phyloP scores from a whole-genome alignment of 92 coral and sea anemone genomes.

The Umimayanthus chanpuru region DNA sequence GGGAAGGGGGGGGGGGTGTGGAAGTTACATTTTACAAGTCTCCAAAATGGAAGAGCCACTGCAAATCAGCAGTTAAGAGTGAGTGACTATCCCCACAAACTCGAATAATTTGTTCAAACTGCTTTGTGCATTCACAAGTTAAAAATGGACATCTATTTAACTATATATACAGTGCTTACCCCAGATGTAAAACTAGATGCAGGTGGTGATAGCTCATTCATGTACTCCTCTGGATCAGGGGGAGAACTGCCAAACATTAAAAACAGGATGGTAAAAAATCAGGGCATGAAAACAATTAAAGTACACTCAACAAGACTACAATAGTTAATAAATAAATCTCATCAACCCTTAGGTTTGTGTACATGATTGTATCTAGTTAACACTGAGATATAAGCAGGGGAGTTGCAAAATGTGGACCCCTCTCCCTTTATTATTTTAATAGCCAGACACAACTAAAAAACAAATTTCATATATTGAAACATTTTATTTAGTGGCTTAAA shows the following conservation, averaged over 20 bases:
- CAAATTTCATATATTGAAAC: too few species aligned
- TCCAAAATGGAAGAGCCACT: too few species aligned
- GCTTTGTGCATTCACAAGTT: background rate
- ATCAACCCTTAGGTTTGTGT: background rate
- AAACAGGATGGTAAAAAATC: background rate
- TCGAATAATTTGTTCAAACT: too few species aligned
- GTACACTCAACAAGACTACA: background rate
- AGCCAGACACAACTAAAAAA: too few species aligned
- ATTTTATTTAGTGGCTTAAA: too few species aligned
- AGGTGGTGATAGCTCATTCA: constrained; percentile 22
- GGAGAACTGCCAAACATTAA: constrained; percentile 54
- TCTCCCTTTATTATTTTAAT: too few species aligned
- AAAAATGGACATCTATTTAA: background rate
- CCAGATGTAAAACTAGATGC: constrained; percentile 57
- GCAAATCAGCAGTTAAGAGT: too few species aligned
- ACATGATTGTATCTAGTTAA: background rate
- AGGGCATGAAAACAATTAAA: background rate
- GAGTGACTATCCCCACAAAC: too few species aligned
- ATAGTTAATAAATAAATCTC: background rate
- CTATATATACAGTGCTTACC: constrained; percentile 38
- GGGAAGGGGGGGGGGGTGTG: too few species aligned
- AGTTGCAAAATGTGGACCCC: too few species aligned
- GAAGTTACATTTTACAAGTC: too few species aligned
- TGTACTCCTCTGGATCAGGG: constrained; percentile 60
- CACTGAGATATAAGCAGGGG: background rate